These are phyloP conservation scores for Etheostoma nigrum DNA, from an alignment of 2,797 vertebrate species.

Conservation along the genomic window DNA sequence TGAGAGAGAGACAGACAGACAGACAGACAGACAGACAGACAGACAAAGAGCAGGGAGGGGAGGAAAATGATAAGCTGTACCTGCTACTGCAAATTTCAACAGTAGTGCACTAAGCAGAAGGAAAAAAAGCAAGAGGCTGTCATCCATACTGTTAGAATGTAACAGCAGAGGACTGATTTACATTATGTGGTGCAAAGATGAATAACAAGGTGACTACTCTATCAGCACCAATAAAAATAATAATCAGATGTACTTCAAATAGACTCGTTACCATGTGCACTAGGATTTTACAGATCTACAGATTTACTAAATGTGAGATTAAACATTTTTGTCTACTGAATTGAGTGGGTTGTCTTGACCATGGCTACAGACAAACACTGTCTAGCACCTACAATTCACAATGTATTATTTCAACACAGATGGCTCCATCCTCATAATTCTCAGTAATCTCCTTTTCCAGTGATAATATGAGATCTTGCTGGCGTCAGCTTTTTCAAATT, in stretches of 20 bases:
- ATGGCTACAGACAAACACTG: not conserved
- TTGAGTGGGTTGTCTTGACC: not conserved
- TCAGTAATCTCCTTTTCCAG: slow-evolving; percentile 34
- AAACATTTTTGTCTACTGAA: not conserved
- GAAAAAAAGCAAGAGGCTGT: slow-evolving; percentile 16
- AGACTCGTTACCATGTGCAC: not conserved
- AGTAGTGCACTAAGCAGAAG: slow-evolving; percentile 10
- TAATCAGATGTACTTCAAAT: not conserved
- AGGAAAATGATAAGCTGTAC: slow-evolving; percentile 45
- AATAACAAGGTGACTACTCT: not conserved
- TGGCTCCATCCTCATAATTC: slow-evolving; percentile 6
- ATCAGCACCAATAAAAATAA: not conserved
- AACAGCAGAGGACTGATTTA: slow-evolving; percentile 21
- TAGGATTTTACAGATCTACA: not conserved
- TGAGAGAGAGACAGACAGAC: slow-evolving; percentile 34
- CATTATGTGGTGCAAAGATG: slow-evolving; percentile 1
- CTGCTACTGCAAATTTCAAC: slow-evolving; percentile 57
- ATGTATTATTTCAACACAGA: slow-evolving; percentile 17
- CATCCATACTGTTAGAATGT: slow-evolving; percentile 16
- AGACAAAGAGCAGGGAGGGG: slow-evolving; percentile 26
- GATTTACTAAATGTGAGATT: not conserved
- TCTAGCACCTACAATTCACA: slow-evolving; percentile 11
- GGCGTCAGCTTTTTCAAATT: slow-evolving; percentile 51
- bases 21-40: slow-evolving; percentile 23
- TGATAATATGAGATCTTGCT: slow-evolving; percentile 37